These are phyloP conservation scores for Armadillidium nasatum DNA, from an alignment of 1,140 invertebrate genomes.

Conservation along the genomic window DNA sequence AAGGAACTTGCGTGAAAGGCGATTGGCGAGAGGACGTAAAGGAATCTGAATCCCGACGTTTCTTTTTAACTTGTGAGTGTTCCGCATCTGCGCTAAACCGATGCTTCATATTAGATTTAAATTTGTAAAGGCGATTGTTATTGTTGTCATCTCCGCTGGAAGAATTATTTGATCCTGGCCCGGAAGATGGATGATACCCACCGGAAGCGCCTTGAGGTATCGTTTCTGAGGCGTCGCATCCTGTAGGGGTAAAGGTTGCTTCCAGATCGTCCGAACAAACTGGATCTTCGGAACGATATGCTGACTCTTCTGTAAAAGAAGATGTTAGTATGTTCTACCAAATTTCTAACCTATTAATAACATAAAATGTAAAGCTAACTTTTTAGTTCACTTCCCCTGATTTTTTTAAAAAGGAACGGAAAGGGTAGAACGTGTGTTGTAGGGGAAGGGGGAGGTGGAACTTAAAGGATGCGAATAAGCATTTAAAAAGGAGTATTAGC, in stretches of 20 bases:
- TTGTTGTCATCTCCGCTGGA: conserved; percentile 39
- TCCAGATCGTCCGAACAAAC: conserved; percentile 28
- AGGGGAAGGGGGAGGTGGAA: too few relatives aligned
- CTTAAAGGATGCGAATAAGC: too few relatives aligned
- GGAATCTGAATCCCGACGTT: conserved; percentile 35
- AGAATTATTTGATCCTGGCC: conserved; percentile 37
- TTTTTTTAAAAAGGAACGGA: too few relatives aligned
- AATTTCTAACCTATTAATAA: too few relatives aligned
- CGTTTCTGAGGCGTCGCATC: conserved; percentile 31
- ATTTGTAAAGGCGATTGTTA: conserved; percentile 61
- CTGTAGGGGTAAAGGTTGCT: conserved; percentile 26
- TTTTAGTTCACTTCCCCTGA: too few relatives aligned
- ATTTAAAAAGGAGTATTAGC: too few relatives aligned
- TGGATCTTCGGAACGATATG: conserved; percentile 31
- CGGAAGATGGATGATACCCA: conserved; percentile 25
- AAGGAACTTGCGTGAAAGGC: conserved; percentile 5
- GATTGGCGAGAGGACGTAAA: not conserved
- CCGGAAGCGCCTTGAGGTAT: conserved; percentile 28
- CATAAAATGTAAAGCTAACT: too few relatives aligned
- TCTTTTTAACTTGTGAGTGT: conserved; percentile 42
- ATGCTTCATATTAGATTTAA: conserved; percentile 90
- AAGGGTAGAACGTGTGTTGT: too few relatives aligned
- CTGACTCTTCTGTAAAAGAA: conserved; percentile 34
- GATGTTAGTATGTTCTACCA: not conserved
- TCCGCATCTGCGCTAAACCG: conserved; percentile 58